phyloP scores from a whole-genome alignment of 2,797 vertebrate genomes.

The Trachops cirrhosus region DNA sequence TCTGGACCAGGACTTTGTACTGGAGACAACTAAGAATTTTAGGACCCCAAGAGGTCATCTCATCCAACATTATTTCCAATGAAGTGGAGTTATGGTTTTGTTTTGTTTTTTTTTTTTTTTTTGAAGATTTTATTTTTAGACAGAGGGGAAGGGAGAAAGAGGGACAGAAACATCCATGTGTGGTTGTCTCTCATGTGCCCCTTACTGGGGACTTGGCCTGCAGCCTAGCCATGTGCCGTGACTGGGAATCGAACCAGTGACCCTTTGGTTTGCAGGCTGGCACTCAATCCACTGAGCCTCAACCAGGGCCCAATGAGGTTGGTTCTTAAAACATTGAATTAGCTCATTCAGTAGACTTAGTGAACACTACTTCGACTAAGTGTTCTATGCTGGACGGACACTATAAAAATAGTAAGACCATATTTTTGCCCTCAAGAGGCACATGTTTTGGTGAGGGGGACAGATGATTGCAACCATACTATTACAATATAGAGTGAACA shows the following conservation, averaged over 20 bases:
- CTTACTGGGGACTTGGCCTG: too few relatives aligned
- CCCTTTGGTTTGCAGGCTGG: too few relatives aligned
- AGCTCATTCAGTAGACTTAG: not conserved
- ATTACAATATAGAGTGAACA: not conserved
- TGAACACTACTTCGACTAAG: not conserved
- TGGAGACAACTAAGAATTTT: not conserved
- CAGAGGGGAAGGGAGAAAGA: too few relatives aligned
- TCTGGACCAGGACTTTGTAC: not conserved
- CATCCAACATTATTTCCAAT: not conserved
- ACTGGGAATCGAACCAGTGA: too few relatives aligned
- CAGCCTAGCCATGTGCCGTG: too few relatives aligned
- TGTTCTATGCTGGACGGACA: not conserved
- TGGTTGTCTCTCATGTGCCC: too few relatives aligned
- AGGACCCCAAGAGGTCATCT: not conserved
- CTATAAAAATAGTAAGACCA: not conserved
- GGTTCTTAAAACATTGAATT: not conserved
- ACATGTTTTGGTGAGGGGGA: not conserved
- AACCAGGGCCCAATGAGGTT: too few relatives aligned
- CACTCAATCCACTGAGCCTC: too few relatives aligned
- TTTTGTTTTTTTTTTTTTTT: too few relatives aligned
- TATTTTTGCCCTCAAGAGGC: not conserved
- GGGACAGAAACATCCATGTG: too few relatives aligned
- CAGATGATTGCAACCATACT: constrained; percentile 9
- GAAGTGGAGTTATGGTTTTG: not conserved
- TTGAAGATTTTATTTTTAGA: too few relatives aligned